These are phyloP conservation scores for Brienomyrus brachyistius DNA, from an alignment of 2,113 vertebrate species.

Conservation along the genomic window DNA sequence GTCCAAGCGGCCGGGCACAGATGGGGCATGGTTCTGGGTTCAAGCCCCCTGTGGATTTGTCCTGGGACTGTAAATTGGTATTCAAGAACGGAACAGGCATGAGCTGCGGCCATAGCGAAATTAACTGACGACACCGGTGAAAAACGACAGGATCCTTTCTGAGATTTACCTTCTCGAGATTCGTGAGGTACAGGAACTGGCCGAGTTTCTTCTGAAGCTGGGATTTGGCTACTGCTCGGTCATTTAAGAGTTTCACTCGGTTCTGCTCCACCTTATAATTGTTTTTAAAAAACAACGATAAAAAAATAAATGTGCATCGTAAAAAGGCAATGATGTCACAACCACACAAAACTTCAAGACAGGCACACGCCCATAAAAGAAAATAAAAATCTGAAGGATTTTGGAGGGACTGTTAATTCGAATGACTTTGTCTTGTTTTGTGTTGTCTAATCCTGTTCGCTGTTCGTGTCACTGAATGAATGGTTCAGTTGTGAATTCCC, in stretches of 20 bases:
- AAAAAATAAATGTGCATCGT: not conserved
- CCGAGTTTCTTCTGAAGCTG: conserved; percentile 96
- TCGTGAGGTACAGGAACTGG: conserved; percentile 90
- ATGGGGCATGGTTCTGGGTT: conserved; percentile 98
- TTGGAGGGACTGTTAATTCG: not conserved
- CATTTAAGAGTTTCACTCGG: conserved; percentile 85
- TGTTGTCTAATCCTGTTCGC: not conserved
- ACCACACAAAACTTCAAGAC: not conserved
- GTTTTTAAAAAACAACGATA: not conserved
- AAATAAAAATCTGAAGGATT: not conserved
- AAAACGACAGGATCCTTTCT: not conserved
- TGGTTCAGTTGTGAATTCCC: not conserved
- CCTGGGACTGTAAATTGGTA: conserved; percentile 73
- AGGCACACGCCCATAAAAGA: not conserved
- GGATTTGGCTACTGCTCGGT: conserved; percentile 87
- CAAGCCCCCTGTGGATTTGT: conserved; percentile 83
- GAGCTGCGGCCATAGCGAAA: not conserved
- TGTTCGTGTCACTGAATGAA: not conserved
- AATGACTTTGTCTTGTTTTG: not conserved
- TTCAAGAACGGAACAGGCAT: not conserved
- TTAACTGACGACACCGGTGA: not conserved
- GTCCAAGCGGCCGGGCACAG: conserved; percentile 83
- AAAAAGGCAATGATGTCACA: not conserved
- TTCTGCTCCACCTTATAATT: conserved; percentile 88
- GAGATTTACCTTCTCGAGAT: conserved; percentile 81